Evolutionary conservation across 2,888 invertebrate genomes (phyloP).

Genomic region (Chymomyza procnemis): DNA sequence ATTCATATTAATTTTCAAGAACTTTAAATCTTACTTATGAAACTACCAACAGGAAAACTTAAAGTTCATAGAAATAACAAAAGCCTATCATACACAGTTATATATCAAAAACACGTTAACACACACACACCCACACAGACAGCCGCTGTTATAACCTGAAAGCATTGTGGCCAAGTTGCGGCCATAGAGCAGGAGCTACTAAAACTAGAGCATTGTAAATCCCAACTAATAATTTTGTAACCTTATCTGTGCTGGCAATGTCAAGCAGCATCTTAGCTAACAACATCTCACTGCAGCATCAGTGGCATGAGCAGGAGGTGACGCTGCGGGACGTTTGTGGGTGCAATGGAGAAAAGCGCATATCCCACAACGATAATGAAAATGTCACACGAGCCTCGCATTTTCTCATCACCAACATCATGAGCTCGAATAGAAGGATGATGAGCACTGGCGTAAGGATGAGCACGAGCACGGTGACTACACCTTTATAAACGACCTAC

Average conservation of each 20-base stretch:
- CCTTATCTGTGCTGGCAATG: slow-evolving; percentile 66
- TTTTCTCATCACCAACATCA: slow-evolving; percentile 72
- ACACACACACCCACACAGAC: slow-evolving; percentile 14
- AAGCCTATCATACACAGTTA: slow-evolving; percentile 30
- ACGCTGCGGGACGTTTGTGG: neutral
- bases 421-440: slow-evolving; percentile 25
- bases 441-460: slow-evolving; percentile 10
- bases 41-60: neutral
- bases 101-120: slow-evolving; percentile 19
- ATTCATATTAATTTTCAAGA: too few relatives aligned
- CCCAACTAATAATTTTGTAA: slow-evolving; percentile 75
- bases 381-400: slow-evolving; percentile 76
- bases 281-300: neutral
- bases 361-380: slow-evolving; percentile 75
- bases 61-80: neutral
- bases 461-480: slow-evolving; percentile 34
- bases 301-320: neutral
- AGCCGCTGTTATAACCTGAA: neutral
- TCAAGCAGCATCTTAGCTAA: slow-evolving; percentile 34
- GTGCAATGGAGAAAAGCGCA: slow-evolving; percentile 52
- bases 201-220: slow-evolving; percentile 66
- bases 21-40: too few relatives aligned
- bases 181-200: slow-evolving; percentile 23
- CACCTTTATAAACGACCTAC: slow-evolving; percentile 50
- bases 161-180: neutral